These are phyloP conservation scores for Alosa alosa DNA, from an alignment of 2,113 vertebrate species.

Conservation along the genomic window DNA sequence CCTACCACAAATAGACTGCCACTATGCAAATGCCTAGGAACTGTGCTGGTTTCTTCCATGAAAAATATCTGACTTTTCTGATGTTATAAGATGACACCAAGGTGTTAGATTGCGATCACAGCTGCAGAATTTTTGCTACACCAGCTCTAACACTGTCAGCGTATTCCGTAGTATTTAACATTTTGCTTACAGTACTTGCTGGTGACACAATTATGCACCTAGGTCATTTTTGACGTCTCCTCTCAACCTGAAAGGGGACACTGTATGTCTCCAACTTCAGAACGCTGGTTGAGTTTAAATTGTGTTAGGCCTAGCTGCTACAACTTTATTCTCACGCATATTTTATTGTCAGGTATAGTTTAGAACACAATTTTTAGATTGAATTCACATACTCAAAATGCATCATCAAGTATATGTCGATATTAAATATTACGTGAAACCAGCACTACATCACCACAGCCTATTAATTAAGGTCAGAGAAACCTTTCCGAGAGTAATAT, in stretches of 20 bases:
- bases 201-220: neutral
- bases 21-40: neutral
- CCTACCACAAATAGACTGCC: neutral
- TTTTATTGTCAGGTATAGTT: neutral
- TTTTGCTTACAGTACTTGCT: neutral
- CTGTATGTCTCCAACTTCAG: neutral
- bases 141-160: neutral
- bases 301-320: neutral
- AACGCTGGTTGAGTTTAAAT: neutral
- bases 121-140: neutral
- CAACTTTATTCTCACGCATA: neutral
- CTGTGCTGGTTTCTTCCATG: neutral
- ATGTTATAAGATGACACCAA: neutral
- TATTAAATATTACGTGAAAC: neutral
- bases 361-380: neutral
- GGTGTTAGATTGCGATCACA: neutral
- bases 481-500: too few species aligned
- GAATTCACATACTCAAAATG: too few species aligned
- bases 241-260: neutral
- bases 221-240: neutral
- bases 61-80: neutral
- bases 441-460: neutral
- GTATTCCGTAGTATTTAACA: neutral
- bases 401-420: too few species aligned
- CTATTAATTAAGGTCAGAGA: too few species aligned